Base-by-base conservation (phyloP, 2,797 vertebrate species). In the Aeoliscus strigatus region DNA sequence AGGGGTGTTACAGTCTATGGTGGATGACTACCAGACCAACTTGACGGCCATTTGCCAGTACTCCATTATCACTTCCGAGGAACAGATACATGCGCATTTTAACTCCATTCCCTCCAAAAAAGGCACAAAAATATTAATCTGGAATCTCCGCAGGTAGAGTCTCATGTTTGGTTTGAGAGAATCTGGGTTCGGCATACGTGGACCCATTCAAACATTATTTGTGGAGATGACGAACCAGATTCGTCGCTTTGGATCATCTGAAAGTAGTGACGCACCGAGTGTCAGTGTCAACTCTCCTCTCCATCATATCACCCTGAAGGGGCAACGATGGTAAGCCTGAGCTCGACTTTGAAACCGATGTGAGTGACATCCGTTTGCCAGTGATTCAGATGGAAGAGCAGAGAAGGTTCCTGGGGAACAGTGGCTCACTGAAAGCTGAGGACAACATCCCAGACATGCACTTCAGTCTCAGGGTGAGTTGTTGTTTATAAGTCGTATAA, bases 111-210 rank as follows among this genome's bases (percentile, higher is more conserved):
- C 62, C 33, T 84, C 87, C 56, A 91, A 90, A 70, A 92, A 91
- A 77, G 90, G 90, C 59, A 92, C 82, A 21, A 87, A 85, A 53
- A 87, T 92, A 69, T 73, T 92, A 51, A 90, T 91, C 80, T 91
- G 91, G 91, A 92, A 90, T 64, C 82, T 91, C 33, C 76, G 77
- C 74, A 91, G 88, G 90, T 93, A 9, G 39, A 30, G 43, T 39
- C 9, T 36, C 8, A 24, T 8, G 25, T 44, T 24, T 42, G 8
- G 12, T 27, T 24, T 7, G 29, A 24, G 8, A 25, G 6, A 25
- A 25, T 21, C 18, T 3, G 3, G 18, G 3, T 21, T 6, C 18
- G 3, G 18, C 3, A 26, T 9, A 11, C 8, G 27, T 29, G 6
- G n/a, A n/a, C n/a, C n/a, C n/a, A n/a, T n/a, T n/a, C n/a, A n/a